Evolutionary conservation across 2,113 vertebrate species (phyloP).

Genomic region (Plectropomus leopardus): DNA sequence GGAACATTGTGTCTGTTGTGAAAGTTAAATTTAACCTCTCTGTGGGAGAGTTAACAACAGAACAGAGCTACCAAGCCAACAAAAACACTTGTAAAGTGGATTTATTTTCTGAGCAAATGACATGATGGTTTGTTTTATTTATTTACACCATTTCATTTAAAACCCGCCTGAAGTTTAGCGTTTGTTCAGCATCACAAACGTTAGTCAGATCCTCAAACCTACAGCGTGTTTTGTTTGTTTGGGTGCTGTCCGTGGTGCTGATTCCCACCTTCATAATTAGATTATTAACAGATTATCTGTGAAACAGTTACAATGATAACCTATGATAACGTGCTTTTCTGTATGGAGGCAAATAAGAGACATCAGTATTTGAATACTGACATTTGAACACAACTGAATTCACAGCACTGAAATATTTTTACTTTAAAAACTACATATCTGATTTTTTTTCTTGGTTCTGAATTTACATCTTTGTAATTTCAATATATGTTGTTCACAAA

Average conservation of each 20-base stretch:
- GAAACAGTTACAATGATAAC: not conserved
- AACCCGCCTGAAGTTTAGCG: not conserved
- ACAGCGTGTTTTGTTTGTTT: conserved; percentile 44
- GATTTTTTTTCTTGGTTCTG: no score
- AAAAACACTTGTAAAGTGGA: not conserved
- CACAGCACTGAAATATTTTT: no score
- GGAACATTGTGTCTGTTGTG: conserved; percentile 7
- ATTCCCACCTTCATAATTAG: conserved; percentile 9
- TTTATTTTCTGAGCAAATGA: conserved; percentile 33
- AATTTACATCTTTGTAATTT: no score
- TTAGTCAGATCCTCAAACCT: not conserved
- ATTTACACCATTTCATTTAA: conserved; percentile 6
- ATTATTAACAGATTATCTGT: conserved; percentile 10
- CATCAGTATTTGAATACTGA: no score
- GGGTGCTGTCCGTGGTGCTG: conserved; percentile 77
- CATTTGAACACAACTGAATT: no score
- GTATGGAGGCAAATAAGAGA: no score
- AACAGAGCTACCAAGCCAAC: not conserved
- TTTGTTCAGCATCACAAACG: not conserved
- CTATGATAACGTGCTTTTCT: not conserved
- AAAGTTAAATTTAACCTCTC: not conserved
- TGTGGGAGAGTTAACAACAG: not conserved
- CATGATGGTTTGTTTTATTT: no score
- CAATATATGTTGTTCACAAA: no score
- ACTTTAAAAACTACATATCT: no score